Base-by-base conservation (phyloP, 2,797 vertebrate genomes). In the Typhlichthys subterraneus region DNA sequence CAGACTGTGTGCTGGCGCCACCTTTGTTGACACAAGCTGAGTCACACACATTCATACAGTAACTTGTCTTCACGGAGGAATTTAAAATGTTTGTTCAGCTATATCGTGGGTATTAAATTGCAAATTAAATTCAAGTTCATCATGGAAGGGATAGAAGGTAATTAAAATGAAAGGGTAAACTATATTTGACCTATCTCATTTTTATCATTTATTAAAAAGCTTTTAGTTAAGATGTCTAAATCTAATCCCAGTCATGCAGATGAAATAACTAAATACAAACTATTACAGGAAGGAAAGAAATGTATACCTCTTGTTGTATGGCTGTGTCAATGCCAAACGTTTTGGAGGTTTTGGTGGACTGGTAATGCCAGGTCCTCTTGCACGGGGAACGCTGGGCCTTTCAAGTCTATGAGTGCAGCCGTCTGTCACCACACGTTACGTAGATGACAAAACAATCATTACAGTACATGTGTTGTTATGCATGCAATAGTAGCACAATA, bases 21-120 rank as follows among this genome's bases (percentile, higher is more conserved):
- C 86, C 88, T 90, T 71, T 93, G 85, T 93, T 93, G 86, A 81
- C 85, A 85, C 72, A 89, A 63, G 60, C 19, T 83, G 85, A 90
- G 53, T 49, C 54, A 29, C 54, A 57, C 51, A 54, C 50, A 54
- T 52, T 51, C 12, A 14, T 8, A 14, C n/a, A 64, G 14, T n/a
- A 19, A 63, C 52, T 62, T 33, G n/a, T 14, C 9, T 15, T 29
- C 23, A 29, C 23, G 23, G 4, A 5, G 29, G 57, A 50, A 45
- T 68, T 60, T 74, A 0, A 53, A 42, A 67, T 47, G 9, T 46
- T 60, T 64, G 8, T 11, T 45, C 0, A 42, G 55, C 64, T 14
- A 19, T 13, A 31, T 19, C 3, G 4, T 23, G 12, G 42, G 23
- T 19, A 9, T n/a, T 57, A 5, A 46, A 61, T 61, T 15, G n/a